These are phyloP conservation scores for Lithobates sylvaticus DNA, from an alignment of 2,797 vertebrate genomes.

Conservation along the genomic window DNA sequence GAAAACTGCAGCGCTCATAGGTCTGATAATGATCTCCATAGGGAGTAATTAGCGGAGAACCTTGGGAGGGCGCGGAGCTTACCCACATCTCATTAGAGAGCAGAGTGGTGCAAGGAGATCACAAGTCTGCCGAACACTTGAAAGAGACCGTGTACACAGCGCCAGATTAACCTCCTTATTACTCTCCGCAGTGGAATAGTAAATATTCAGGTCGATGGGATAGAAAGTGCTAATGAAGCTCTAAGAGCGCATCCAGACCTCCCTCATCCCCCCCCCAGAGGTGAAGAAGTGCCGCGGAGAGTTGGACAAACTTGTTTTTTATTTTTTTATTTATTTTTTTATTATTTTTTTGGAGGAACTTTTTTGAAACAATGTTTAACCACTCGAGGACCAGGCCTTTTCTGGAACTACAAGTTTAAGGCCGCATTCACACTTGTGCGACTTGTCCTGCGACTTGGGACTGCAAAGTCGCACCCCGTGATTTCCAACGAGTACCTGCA, in stretches of 20 bases:
- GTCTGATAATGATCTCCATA: slow-evolving; percentile 45
- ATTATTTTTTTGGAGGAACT: not conserved
- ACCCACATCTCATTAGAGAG: slow-evolving; percentile 37
- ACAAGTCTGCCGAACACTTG: slow-evolving; percentile 19
- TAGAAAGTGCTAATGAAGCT: not conserved
- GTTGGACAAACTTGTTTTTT: not conserved
- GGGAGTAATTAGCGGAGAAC: slow-evolving; percentile 51
- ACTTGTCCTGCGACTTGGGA: too few species aligned
- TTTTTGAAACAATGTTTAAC: not conserved
- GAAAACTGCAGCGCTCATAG: not conserved
- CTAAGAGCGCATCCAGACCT: not conserved
- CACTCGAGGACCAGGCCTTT: too few species aligned
- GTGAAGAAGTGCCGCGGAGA: too few species aligned
- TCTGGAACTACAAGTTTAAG: too few species aligned
- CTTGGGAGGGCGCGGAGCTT: slow-evolving; percentile 1
- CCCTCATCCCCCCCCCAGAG: not conserved
- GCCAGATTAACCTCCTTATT: slow-evolving; percentile 11
- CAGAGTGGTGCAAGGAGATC: slow-evolving; percentile 16
- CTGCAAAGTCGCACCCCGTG: too few species aligned
- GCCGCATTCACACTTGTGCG: too few species aligned
- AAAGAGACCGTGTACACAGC: slow-evolving; percentile 2
- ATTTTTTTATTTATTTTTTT: not conserved
- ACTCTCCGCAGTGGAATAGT: not conserved
- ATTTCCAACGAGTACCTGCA: too few species aligned
- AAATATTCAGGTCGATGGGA: not conserved